Conservation (phyloP, 2,888 invertebrate species). For the Omphaloscelis lunosa region DNA sequence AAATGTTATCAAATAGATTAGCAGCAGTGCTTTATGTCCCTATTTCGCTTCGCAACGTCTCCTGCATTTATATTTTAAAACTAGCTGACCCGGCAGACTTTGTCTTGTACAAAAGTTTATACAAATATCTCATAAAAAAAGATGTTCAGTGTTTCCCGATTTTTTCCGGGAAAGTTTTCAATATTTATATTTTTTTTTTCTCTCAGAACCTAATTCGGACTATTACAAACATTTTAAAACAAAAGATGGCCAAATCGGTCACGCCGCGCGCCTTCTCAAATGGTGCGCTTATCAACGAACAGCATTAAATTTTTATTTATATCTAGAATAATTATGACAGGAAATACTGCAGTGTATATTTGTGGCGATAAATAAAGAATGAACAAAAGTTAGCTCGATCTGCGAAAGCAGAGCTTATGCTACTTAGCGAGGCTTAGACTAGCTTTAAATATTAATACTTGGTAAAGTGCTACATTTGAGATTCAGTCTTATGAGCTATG, state of each 20-base stretch:
- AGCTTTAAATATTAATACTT: constrained; percentile 44
- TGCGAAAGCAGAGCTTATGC: constrained; percentile 6
- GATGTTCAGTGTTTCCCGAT: too few species aligned
- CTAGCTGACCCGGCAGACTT: too few species aligned
- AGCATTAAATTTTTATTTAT: too few species aligned
- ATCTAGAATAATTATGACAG: background rate
- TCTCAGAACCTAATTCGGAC: too few species aligned
- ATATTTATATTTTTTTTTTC: too few species aligned
- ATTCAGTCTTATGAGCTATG: constrained; percentile 5
- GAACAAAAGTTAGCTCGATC: constrained; percentile 5
- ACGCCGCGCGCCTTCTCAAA: too few species aligned
- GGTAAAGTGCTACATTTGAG: constrained; percentile 29
- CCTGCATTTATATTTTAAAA: constrained; percentile 5
- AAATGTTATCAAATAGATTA: constrained; percentile 47
- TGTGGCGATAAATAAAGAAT: constrained; percentile 27
- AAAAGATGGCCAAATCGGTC: too few species aligned
- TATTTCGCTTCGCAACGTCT: background rate
- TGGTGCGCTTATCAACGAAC: too few species aligned
- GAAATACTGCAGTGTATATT: constrained; percentile 2
- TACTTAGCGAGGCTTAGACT: constrained; percentile 11
- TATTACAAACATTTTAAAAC: too few species aligned
- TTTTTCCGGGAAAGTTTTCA: too few species aligned
- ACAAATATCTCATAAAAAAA: too few species aligned
- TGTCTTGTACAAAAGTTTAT: too few species aligned
- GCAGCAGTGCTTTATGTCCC: background rate